Conservation (phyloP, 2,113 vertebrate genomes). For the Silurus asotus region DNA sequence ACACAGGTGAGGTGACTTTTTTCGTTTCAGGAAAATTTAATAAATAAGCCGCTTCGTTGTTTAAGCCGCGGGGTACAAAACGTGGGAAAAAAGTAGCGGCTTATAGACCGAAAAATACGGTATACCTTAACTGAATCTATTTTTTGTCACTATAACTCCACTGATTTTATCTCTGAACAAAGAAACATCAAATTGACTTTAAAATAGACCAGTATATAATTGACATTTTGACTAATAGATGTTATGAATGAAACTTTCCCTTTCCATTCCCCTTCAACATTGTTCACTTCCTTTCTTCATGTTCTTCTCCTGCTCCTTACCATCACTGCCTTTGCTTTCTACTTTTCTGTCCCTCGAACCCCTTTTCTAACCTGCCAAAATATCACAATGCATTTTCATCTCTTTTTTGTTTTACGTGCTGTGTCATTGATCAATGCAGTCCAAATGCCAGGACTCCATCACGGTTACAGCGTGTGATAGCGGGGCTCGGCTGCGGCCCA, state of each 20-base stretch:
- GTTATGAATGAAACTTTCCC: conserved; percentile 2
- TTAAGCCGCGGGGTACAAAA: too few relatives aligned
- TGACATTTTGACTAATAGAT: background rate
- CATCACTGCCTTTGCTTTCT: conserved; percentile 13
- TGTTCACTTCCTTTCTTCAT: background rate
- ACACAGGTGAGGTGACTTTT: too few relatives aligned
- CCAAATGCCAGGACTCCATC: conserved; percentile 80
- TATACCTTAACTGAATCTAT: too few relatives aligned
- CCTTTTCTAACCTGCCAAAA: conserved; percentile 71
- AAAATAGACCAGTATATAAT: background rate
- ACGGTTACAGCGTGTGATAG: conserved; percentile 61
- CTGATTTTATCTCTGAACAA: background rate
- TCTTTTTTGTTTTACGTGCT: conserved; percentile 66
- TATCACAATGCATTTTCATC: conserved; percentile 72
- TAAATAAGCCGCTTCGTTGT: too few relatives aligned
- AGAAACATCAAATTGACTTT: background rate
- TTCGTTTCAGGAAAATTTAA: too few relatives aligned
- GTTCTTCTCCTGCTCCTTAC: background rate
- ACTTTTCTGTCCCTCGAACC: conserved; percentile 37
- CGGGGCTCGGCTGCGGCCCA: conserved; percentile 61
- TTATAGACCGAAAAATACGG: too few relatives aligned
- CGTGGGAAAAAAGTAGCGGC: too few relatives aligned
- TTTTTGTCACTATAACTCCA: background rate
- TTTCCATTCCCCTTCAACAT: conserved; percentile 3
- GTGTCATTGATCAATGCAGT: conserved; percentile 79